A percentile compares a stretch with the other conserved stretches of the same genome.
Conservation (phyloP, 2,113 vertebrate genomes). For the Chionomys nivalis region DNA sequence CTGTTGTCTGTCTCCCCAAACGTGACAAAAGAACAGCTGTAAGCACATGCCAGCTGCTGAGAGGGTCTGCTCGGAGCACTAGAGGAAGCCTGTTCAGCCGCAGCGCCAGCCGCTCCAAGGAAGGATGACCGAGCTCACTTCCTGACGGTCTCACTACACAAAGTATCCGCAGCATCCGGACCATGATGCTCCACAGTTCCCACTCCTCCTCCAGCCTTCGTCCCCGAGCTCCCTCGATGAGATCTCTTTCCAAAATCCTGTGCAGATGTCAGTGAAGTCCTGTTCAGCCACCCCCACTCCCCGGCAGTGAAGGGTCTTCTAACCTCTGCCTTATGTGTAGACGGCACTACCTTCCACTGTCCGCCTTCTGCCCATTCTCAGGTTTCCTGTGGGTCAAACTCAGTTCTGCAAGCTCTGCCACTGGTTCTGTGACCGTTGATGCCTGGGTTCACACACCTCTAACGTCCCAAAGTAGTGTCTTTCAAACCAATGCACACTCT, state of each 20-base stretch:
- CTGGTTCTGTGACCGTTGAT: not conserved
- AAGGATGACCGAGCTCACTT: not conserved
- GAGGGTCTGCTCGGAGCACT: conserved; percentile 77
- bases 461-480: not conserved
- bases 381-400: not conserved
- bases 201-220: fast-evolving
- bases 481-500: not conserved
- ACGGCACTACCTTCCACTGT: not conserved
- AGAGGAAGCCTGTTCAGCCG: conserved; percentile 80
- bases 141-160: not conserved
- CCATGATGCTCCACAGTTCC: too few relatives aligned
- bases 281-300: not conserved
- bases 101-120: not conserved
- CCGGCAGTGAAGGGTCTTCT: not conserved
- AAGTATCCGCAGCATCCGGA: fast-evolving
- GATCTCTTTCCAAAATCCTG: not conserved
- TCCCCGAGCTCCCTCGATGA: not conserved
- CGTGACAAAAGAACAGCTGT: conserved; percentile 89
- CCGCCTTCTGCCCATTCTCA: not conserved
- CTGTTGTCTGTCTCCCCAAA: conserved; percentile 91
- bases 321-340: not conserved
- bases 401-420: not conserved
- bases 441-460: not conserved
- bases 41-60: conserved; percentile 80
- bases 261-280: not conserved